These are phyloP conservation scores for Drosophila mayaguana DNA, from an alignment of 2,888 invertebrate genomes.

Conservation along the genomic window DNA sequence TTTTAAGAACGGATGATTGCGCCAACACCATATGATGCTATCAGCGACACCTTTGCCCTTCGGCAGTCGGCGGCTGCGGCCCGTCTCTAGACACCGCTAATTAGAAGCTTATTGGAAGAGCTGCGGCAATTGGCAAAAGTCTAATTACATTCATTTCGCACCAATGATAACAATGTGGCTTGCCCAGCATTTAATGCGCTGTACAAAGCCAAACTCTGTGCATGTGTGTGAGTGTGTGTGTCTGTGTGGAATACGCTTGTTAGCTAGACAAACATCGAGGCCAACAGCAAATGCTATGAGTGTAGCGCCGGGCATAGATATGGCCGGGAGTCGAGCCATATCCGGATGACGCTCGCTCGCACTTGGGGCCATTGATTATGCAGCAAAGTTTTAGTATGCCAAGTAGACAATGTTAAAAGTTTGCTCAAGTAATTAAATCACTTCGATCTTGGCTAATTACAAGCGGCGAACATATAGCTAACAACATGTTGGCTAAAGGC, in stretches of 20 bases:
- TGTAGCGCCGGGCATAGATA: conserved; percentile 1
- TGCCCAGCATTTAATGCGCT: conserved; percentile 42
- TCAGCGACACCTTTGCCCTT: conserved; percentile 48
- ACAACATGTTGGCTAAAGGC: conserved; percentile 38
- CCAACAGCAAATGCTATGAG: neutral
- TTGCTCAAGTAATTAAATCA: conserved; percentile 82
- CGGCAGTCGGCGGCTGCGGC: neutral
- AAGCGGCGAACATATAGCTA: conserved; percentile 61
- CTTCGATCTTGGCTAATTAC: conserved; percentile 82
- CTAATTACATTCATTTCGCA: conserved; percentile 76
- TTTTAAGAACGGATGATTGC: conserved; percentile 27
- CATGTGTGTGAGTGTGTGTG: neutral
- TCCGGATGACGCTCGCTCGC: conserved; percentile 31
- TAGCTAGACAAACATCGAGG: conserved; percentile 24
- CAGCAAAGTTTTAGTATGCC: conserved; percentile 69
- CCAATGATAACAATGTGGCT: conserved; percentile 66
- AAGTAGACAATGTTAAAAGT: conserved; percentile 77
- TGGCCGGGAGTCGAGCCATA: conserved; percentile 15
- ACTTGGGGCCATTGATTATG: conserved; percentile 57
- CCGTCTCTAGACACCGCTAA: conserved; percentile 56
- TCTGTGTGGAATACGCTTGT: conserved; percentile 9
- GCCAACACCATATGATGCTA: conserved; percentile 47
- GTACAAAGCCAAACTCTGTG: conserved; percentile 22
- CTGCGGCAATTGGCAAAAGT: conserved; percentile 65
- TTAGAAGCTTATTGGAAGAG: conserved; percentile 70